Evolutionary conservation across 2,888 invertebrate species (phyloP).

Genomic region (Laothoe populi): DNA sequence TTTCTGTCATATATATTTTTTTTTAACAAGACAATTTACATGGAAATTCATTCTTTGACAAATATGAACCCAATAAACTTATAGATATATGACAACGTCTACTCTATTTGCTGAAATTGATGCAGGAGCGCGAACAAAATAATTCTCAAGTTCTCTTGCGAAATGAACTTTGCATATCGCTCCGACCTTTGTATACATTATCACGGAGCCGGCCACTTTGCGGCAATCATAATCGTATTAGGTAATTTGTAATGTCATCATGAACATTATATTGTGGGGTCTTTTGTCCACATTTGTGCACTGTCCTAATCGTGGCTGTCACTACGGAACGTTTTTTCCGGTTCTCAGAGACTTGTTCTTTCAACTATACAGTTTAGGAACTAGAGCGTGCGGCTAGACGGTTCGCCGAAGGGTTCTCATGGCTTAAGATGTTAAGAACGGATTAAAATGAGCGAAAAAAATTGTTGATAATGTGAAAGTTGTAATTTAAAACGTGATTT

Average conservation of each 20-base stretch:
- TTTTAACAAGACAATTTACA: neutral
- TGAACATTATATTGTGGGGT: constrained; percentile 31
- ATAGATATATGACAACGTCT: neutral
- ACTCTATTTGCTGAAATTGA: constrained; percentile 11
- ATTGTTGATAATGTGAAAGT: constrained; percentile 43
- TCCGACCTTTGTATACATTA: constrained; percentile 46
- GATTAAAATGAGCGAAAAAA: constrained; percentile 39
- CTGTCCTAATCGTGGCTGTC: constrained; percentile 31
- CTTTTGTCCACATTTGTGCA: constrained; percentile 10
- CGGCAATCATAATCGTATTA: constrained; percentile 42
- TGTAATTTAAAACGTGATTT: constrained; percentile 42
- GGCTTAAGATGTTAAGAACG: neutral
- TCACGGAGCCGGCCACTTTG: constrained; percentile 36
- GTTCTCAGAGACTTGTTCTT: constrained; percentile 51
- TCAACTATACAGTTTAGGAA: constrained; percentile 63
- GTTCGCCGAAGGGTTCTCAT: constrained; percentile 42
- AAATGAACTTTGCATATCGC: constrained; percentile 46
- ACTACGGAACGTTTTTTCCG: constrained; percentile 46
- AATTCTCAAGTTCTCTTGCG: constrained; percentile 38
- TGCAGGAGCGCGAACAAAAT: constrained; percentile 46
- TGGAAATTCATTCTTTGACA: neutral
- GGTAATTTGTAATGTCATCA: constrained; percentile 44
- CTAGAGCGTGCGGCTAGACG: constrained; percentile 59
- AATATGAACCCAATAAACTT: neutral
- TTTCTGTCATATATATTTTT: too few relatives aligned